A percentile compares a stretch with the other conserved stretches of the same genome.
Evolutionary conservation across 2,888 invertebrate species (phyloP).

Genomic region (Hypomecis punctinalis): DNA sequence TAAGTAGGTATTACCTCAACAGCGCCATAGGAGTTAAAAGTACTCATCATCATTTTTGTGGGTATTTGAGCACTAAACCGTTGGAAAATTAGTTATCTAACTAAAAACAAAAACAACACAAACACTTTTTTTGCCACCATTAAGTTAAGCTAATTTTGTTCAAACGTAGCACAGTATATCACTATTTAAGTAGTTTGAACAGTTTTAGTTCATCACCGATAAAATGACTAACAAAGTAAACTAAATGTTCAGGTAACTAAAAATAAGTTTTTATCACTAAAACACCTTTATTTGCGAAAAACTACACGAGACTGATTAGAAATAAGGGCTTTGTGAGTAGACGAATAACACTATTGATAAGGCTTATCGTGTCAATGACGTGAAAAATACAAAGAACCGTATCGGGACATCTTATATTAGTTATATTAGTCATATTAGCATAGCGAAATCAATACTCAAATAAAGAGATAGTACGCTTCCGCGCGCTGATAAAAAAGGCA

Average conservation of each 20-base stretch:
- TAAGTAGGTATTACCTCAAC: conserved; percentile 28
- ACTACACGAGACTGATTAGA: conserved; percentile 14
- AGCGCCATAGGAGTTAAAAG: conserved; percentile 32
- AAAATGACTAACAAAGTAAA: conserved; percentile 6
- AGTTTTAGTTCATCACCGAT: not conserved
- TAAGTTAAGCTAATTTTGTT: too few relatives aligned
- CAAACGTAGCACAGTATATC: too few relatives aligned
- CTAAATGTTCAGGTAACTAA: not conserved
- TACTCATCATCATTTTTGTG: conserved; percentile 12
- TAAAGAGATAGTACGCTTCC: too few relatives aligned
- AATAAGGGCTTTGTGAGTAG: conserved; percentile 10
- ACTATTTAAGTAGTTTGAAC: too few relatives aligned
- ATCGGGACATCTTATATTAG: not conserved
- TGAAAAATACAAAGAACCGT: not conserved
- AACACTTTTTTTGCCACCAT: not conserved
- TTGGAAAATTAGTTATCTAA: not conserved
- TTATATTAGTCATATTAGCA: too few relatives aligned
- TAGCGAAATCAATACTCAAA: too few relatives aligned
- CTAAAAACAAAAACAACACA: not conserved
- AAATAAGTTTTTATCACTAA: not conserved
- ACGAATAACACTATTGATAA: conserved; percentile 20
- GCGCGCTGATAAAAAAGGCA: too few relatives aligned
- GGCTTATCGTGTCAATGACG: conserved; percentile 1
- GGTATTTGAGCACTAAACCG: not conserved
- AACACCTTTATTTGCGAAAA: conserved; percentile 23